Evolutionary conservation across 92 coral and sea anemone species (phyloP), one percentile per base, ranked within the genome.

Genomic region (Muricea muricata): DNA sequence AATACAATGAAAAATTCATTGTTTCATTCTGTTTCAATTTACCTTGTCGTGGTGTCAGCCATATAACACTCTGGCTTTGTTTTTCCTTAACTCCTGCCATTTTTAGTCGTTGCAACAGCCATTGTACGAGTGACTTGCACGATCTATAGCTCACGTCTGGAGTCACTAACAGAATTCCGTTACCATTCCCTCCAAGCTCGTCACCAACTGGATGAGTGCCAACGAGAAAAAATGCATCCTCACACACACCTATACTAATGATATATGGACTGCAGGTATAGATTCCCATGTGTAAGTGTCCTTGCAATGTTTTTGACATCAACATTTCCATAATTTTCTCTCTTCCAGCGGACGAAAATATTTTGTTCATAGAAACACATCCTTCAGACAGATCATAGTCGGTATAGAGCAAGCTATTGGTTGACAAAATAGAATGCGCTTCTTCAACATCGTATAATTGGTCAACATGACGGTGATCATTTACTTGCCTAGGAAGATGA

Each of bases 341-440:
- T 75, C 63, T 75, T 31, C 33, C 58, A 26, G 60, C 66, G 4
- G 60, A 50, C 35, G 66, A 75, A 75, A 75, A 75, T 4, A 75
- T 35, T 21, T 45, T 50, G 32, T 75, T 42, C n/a, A 4, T 13
- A 7, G 81, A 75, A 14, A 75, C 17, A 28, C 81, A 75, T 47
- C 48, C 81, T 35, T 75, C 81, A 24, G 81, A 75, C 7, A 75
- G 28, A 24, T 75, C 81, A 34, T 75, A 75, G 15, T 75, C n/a
- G 2, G 18, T 20, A 75, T 15, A 75, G 21, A 75, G 61, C 63
- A 75, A 47, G 20, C 48, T 48, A 17, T 41, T 42, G 31, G 35
- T 57, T 75, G 60, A 41, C 33, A 75, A 57, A 21, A 75, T 42
- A 11, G 65, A 15, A n/a, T 52, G 20, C n/a, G 82, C 82, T 33